Percentiles rank a stretch among this genome's conserved stretches.
Evolutionary conservation across 2,797 vertebrate species (phyloP).

Genomic region (Rallus crepitans): DNA sequence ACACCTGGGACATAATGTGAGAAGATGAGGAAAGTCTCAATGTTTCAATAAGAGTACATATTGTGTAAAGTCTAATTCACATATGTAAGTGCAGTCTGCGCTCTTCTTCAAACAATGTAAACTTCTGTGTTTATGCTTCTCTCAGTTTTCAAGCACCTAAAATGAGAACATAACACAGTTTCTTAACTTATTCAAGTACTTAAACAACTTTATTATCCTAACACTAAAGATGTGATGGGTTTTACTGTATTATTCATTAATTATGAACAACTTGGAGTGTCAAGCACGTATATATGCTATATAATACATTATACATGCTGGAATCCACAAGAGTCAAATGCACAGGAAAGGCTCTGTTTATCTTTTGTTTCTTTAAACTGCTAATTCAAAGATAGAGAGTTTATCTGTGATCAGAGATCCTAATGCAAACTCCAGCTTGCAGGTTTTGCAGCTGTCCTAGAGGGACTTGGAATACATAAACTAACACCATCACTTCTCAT

Average conservation of each 20-base stretch:
- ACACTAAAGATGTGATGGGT: background rate
- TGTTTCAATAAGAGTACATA: background rate
- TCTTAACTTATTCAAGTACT: background rate
- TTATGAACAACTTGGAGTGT: background rate
- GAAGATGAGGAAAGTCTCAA: background rate
- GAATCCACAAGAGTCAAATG: background rate
- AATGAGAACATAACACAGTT: background rate
- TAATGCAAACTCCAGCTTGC: background rate
- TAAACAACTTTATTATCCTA: background rate
- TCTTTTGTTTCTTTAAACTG: background rate
- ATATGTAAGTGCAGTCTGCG: background rate
- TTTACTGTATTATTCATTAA: background rate
- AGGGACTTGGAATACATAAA: background rate
- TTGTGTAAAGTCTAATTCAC: background rate
- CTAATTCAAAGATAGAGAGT: background rate
- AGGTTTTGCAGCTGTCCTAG: background rate
- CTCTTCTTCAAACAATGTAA: background rate
- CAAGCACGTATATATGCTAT: background rate
- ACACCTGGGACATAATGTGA: background rate
- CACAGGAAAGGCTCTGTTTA: background rate
- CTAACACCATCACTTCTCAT: slow-evolving; percentile 8
- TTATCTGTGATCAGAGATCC: background rate
- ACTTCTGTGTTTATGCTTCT: background rate
- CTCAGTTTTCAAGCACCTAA: background rate
- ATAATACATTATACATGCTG: background rate